Percentiles rank a stretch among this genome's conserved stretches.
These are phyloP conservation scores for Eunapius fragilis DNA, from an alignment of 37 sponge, comb jelly and placozoan genomes.

Conservation along the genomic window DNA sequence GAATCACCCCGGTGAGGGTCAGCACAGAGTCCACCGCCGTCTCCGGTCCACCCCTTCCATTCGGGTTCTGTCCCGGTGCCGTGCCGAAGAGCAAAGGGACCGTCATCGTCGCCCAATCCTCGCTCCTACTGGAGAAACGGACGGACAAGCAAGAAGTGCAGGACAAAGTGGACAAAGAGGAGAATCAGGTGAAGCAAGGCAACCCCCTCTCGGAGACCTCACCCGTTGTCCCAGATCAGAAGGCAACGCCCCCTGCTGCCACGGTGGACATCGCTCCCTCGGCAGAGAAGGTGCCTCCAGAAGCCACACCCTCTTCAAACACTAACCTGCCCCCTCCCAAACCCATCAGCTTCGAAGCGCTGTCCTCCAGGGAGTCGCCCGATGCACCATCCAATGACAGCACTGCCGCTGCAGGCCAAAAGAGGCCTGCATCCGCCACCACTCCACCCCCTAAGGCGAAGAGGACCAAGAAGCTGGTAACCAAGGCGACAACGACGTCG, in stretches of 20 bases:
- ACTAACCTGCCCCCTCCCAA: slow-evolving; percentile 16
- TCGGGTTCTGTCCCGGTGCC: slow-evolving; percentile 21
- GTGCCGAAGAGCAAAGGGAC: slow-evolving; percentile 8
- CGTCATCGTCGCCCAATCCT: not conserved
- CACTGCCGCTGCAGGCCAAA: not conserved
- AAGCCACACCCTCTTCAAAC: not conserved
- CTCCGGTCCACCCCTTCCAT: slow-evolving; percentile 32
- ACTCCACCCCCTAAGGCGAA: slow-evolving; percentile 27
- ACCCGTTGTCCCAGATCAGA: too few relatives aligned
- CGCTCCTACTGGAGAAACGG: not conserved
- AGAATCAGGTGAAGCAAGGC: not conserved
- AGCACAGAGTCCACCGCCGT: slow-evolving; percentile 37
- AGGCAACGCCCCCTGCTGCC: too few relatives aligned
- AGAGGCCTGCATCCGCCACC: slow-evolving; percentile 4
- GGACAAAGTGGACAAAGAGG: not conserved
- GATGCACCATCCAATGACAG: not conserved
- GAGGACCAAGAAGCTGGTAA: slow-evolving; percentile 25
- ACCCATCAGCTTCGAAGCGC: slow-evolving; percentile 53
- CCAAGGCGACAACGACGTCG: not conserved
- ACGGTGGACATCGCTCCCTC: not conserved
- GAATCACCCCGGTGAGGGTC: slow-evolving; percentile 83
- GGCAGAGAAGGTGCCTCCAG: not conserved
- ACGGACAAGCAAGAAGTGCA: not conserved
- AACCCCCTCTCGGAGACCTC: not conserved
- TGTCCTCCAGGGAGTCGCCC: slow-evolving; percentile 15